Evolutionary conservation across 1,140 invertebrate species (phyloP), one percentile per base, ranked within the genome.

Genomic region (Eubasilissa regina): DNA sequence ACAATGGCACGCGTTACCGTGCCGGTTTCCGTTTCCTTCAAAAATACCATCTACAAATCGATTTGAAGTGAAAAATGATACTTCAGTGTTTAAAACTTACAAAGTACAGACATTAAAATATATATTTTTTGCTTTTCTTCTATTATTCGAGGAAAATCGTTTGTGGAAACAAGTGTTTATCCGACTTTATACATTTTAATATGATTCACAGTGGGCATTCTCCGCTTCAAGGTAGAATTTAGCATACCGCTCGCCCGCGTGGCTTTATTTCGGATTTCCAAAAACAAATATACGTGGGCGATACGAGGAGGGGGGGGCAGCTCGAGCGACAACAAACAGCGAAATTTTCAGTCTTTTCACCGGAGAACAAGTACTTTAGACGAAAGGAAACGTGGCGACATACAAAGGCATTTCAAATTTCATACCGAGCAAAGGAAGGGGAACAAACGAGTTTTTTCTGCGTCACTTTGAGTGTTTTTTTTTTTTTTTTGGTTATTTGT

Each of bases 341-440:
- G 8, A 70, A 21, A 70, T 64, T 19, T 43, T 45, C 21, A 43
- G 8, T 17, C 44, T 66, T 44, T 44, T 15, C 7, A n/a, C 62
- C 19, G 25, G 25, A 66, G 62, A 66, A 17, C 66, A 48, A 47
- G 47, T 21, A 25, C 66, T 48, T 15, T 13, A 11, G 44, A 7
- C 10, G 15, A 70, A 70, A 53, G 66, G 66, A 70, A 70, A 70
- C 45, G 66, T 51, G 51, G 62, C 66, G 0, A 70, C 17, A 45
- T 70, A 70, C 66, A 70, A 70, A 70, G 66, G 44, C 15, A 70
- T 70, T 70, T 70, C 66, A 70, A 70, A 70, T 70, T 70, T 70
- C 66, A 70, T 70, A 15, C 44, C 64, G 44, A 47, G n/a, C 19
- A 68, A 64, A 70, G 66, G 45, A 25, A 70, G 66, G 66, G 10